Base-by-base conservation (phyloP, 2,888 invertebrate species). In the Trichacis sp. region DNA sequence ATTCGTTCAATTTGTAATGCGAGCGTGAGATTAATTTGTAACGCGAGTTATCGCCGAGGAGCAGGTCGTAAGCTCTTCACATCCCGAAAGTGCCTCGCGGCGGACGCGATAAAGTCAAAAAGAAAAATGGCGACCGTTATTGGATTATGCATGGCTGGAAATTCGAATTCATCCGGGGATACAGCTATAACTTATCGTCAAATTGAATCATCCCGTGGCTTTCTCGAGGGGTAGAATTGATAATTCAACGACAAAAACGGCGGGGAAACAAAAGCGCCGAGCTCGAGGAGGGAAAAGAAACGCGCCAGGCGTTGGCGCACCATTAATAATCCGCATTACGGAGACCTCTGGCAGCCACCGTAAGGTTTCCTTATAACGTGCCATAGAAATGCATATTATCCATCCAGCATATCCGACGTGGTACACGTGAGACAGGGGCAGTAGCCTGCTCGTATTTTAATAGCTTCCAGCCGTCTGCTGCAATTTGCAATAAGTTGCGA, bases 341-440 rank as follows among this genome's bases (percentile, higher is more conserved):
- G 70, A 69, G 71, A 70, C 64, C 66, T 64, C 57, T 66, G 45
- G 48, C 60, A 62, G 63, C 55, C 61, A 56, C 59, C 30, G 51
- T 81, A 80, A 68, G 81, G 80, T 74, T 82, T 83, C 83, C 77
- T 75, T 66, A 74, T 77, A 77, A 77, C 73, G 74, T 77, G 75
- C 78, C 81, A 74, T 82, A 83, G 74, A 83, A 83, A 83, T 83
- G 82, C 81, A 78, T 80, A 82, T 80, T 78, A 81, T 78, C 76
- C 78, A 75, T 76, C 74, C 72, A 69, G 76, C 72, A 78, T 77
- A 80, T 81, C 78, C 73, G 80, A 81, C 78, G 68, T 72, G 71
- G 71, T 76, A 78, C 77, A 79, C 76, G 77, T 76, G 71, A 76
- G 76, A 78, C 69, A 60, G 67, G 68, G 64, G 70, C 59, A 64